These are phyloP conservation scores for Orussus abietinus DNA, from an alignment of 1,140 invertebrate species.

Conservation along the genomic window DNA sequence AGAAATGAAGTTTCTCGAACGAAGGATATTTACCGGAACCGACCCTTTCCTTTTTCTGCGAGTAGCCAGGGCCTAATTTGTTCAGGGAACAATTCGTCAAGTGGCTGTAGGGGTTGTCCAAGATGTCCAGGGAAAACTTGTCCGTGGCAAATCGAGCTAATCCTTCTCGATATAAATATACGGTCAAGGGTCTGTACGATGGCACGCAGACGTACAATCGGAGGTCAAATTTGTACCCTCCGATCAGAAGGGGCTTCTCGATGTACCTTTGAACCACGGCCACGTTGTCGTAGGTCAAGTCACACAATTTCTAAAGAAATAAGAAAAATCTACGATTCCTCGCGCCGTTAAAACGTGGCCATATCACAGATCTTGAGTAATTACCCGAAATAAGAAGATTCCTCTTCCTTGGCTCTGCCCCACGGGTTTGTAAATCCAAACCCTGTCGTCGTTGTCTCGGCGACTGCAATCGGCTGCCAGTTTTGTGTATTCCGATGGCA, in stretches of 20 bases:
- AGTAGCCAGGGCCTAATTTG: constrained; percentile 74
- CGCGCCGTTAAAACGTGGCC: neutral
- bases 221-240: constrained; percentile 85
- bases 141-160: constrained; percentile 77
- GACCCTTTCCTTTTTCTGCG: constrained; percentile 73
- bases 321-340: constrained; percentile 5
- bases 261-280: constrained; percentile 82
- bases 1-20: too few species aligned
- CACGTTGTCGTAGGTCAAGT: constrained; percentile 68
- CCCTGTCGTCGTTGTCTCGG: constrained; percentile 45
- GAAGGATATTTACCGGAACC: constrained; percentile 65
- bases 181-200: constrained; percentile 74
- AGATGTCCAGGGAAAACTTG: constrained; percentile 75
- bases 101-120: constrained; percentile 85
- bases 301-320: constrained; percentile 65
- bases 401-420: constrained; percentile 79
- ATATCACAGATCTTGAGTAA: constrained; percentile 10
- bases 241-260: constrained; percentile 78
- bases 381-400: constrained; percentile 77
- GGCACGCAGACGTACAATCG: constrained; percentile 81
- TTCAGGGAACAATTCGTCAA: constrained; percentile 85
- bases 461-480: constrained; percentile 70
- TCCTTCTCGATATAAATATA: constrained; percentile 80
- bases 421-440: constrained; percentile 87
- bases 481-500: constrained; percentile 81